Evolutionary conservation across 1,140 invertebrate species (phyloP).

Genomic region (Drosophila auraria): DNA sequence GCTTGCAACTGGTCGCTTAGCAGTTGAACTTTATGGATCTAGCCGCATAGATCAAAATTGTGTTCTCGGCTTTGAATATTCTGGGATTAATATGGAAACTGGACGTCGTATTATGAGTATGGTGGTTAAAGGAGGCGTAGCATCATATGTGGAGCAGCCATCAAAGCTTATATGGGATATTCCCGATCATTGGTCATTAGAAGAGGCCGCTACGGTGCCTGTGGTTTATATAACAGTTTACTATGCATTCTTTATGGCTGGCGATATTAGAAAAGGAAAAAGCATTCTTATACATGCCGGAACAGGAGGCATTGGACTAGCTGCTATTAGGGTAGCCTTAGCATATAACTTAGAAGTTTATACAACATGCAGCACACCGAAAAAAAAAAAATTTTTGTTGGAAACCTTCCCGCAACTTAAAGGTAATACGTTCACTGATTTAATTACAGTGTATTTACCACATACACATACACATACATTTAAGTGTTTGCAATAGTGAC

Average conservation of each 20-base stretch:
- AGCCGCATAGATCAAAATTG: conserved; percentile 88
- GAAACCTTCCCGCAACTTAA: conserved; percentile 89
- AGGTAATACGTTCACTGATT: conserved; percentile 71
- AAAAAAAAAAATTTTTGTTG: conserved; percentile 92
- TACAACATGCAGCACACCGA: conserved; percentile 90
- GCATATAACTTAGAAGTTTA: conserved; percentile 90
- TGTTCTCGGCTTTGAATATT: conserved; percentile 91
- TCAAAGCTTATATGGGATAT: conserved; percentile 90
- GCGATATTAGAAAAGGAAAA: conserved; percentile 89
- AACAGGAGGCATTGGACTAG: conserved; percentile 94
- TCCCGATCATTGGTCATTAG: conserved; percentile 92
- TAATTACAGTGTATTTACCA: background rate
- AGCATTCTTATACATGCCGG: conserved; percentile 94
- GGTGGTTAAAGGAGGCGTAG: conserved; percentile 86
- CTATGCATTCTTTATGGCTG: conserved; percentile 90
- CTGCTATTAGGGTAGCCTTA: conserved; percentile 92
- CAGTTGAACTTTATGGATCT: conserved; percentile 87
- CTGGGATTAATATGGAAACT: conserved; percentile 87
- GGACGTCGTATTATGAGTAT: conserved; percentile 91
- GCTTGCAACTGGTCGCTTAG: conserved; percentile 91
- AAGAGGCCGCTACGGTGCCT: conserved; percentile 95
- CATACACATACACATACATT: too few species aligned
- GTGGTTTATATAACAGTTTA: conserved; percentile 94
- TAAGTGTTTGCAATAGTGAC: too few species aligned
- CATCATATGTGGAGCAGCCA: conserved; percentile 88